phyloP scores from a whole-genome alignment of 37 sponge, comb jelly and placozoan species.

The Diacarnus erythraeanus region DNA sequence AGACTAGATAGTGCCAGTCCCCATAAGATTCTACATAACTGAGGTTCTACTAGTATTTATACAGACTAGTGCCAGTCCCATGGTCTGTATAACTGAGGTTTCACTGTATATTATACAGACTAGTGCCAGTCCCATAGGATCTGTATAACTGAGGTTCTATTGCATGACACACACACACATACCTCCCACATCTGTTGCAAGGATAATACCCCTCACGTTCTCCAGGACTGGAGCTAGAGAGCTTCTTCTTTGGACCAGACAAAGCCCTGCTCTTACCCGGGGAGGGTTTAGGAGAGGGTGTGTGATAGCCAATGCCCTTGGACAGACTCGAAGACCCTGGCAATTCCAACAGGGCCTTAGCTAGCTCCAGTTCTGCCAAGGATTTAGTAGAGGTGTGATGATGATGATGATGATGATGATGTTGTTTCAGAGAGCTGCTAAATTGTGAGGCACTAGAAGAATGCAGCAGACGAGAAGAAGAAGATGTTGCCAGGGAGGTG shows the following conservation, averaged over 20 bases:
- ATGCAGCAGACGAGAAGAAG: constrained; percentile 1
- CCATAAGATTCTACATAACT: not conserved
- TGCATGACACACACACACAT: not conserved
- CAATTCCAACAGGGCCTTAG: constrained; percentile 50
- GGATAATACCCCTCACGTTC: constrained; percentile 74
- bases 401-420: not conserved
- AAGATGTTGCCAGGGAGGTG: too few species aligned
- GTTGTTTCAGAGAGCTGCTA: not conserved
- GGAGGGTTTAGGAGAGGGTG: constrained; percentile 67
- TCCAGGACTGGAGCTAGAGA: constrained; percentile 65
- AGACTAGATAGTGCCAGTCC: not conserved
- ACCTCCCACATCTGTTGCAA: constrained; percentile 82
- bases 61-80: too few species aligned
- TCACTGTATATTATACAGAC: too few species aligned
- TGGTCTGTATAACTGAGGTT: too few species aligned
- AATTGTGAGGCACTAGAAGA: not conserved
- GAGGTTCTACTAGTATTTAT: not conserved
- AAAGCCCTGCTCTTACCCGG: constrained; percentile 34
- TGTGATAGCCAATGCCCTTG: constrained; percentile 25
- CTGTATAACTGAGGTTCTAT: too few species aligned
- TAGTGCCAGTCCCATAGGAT: too few species aligned
- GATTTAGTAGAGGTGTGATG: not conserved
- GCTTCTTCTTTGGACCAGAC: constrained; percentile 37
- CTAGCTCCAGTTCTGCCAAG: constrained; percentile 26
- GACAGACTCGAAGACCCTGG: constrained; percentile 12